phyloP scores from a whole-genome alignment of 2,888 invertebrate species.

The Strigamia crassipes region DNA sequence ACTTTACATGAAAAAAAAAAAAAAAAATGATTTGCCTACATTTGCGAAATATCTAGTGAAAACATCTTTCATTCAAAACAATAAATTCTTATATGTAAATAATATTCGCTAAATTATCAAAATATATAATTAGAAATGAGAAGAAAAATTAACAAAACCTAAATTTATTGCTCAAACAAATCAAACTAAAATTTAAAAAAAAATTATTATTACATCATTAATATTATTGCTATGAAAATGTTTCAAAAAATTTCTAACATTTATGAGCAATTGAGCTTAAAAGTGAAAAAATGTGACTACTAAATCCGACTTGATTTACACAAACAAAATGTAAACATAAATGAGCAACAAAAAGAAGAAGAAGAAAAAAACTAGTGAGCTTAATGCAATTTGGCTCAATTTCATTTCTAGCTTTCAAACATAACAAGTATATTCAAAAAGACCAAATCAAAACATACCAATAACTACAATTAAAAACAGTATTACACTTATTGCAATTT shows the following conservation, averaged over 20 bases:
- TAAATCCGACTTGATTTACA: neutral
- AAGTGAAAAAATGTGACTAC: constrained; percentile 17
- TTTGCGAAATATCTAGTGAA: neutral
- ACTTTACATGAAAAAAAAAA: neutral
- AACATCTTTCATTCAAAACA: neutral
- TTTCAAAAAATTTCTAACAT: neutral
- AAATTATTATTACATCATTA: neutral
- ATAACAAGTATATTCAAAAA: neutral
- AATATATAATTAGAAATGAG: constrained; percentile 22
- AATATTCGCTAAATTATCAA: neutral
- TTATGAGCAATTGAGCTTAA: constrained; percentile 26
- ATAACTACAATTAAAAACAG: constrained; percentile 6
- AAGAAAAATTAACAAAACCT: neutral
- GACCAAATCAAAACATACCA: neutral
- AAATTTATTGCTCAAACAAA: constrained; percentile 29
- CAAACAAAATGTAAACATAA: constrained; percentile 7
- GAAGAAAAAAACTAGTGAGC: neutral
- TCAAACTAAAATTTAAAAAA: neutral
- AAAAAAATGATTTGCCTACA: neutral
- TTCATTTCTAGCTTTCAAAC: neutral
- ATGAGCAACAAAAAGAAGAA: neutral
- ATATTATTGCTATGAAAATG: constrained; percentile 11
- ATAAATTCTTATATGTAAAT: neutral
- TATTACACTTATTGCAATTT: constrained; percentile 31
- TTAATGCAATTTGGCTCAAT: neutral